phyloP scores from a whole-genome alignment of 2,888 invertebrate species.

The Sialis fuliginosa region DNA sequence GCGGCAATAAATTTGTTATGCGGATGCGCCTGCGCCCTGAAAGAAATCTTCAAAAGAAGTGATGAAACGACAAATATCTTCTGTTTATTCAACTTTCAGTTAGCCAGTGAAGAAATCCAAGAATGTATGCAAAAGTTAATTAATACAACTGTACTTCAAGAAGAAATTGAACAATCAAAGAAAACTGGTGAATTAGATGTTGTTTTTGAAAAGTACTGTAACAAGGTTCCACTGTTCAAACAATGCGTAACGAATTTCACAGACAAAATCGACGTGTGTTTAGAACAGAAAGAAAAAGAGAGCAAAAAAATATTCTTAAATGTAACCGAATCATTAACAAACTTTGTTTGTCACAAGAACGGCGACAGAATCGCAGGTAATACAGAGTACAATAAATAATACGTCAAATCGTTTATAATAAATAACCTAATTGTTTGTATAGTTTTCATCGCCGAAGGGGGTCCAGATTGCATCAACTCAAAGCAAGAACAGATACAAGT shows the following conservation, averaged over 20 bases:
- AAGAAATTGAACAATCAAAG: constrained; percentile 50
- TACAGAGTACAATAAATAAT: constrained; percentile 11
- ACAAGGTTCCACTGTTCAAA: constrained; percentile 38
- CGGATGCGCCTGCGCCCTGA: no score
- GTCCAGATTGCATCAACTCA: constrained; percentile 50
- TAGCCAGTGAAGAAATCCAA: constrained; percentile 25
- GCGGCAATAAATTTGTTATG: no score
- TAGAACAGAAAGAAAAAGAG: constrained; percentile 39
- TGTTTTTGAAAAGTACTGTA: constrained; percentile 42
- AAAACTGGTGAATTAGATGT: constrained; percentile 36
- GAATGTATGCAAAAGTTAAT: constrained; percentile 40
- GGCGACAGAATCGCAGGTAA: constrained; percentile 68
- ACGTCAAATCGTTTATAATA: not conserved
- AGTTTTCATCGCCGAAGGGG: constrained; percentile 71
- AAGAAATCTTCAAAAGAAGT: no score
- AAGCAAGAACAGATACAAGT: constrained; percentile 38
- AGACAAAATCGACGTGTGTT: constrained; percentile 38
- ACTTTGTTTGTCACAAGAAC: constrained; percentile 62
- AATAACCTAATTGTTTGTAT: not conserved
- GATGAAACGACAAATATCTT: no score
- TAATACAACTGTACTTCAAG: constrained; percentile 35
- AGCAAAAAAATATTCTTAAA: constrained; percentile 43
- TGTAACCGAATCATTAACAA: constrained; percentile 47
- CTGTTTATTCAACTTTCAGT: constrained; percentile 19
- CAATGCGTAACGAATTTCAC: constrained; percentile 41